Percentiles rank a stretch among this genome's conserved stretches.
These are phyloP conservation scores for Epizoanthus illoricatus DNA, from an alignment of 92 coral and sea anemone species.

Conservation along the genomic window DNA sequence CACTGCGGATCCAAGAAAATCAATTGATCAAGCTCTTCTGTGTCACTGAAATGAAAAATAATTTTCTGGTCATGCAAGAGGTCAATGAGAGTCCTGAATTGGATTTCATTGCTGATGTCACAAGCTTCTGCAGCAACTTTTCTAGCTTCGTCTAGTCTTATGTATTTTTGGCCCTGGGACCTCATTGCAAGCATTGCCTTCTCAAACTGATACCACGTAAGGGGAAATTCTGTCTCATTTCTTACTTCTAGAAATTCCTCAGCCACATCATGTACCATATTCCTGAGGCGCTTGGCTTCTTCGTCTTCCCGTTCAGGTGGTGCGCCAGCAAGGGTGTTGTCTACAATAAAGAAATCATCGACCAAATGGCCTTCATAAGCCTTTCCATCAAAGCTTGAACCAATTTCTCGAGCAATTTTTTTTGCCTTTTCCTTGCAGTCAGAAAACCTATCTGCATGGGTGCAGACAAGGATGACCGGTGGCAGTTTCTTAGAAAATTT, in stretches of 20 bases:
- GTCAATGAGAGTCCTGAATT: slow-evolving; percentile 40
- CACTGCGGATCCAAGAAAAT: slow-evolving; percentile 61
- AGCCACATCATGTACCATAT: neutral
- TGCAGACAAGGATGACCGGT: neutral
- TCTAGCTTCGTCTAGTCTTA: slow-evolving; percentile 21
- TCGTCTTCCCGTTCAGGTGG: neutral
- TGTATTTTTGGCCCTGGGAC: slow-evolving; percentile 36
- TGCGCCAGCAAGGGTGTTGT: neutral
- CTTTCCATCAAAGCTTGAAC: neutral
- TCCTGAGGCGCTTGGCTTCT: neutral
- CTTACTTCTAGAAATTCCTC: neutral
- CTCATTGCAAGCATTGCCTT: slow-evolving; percentile 25
- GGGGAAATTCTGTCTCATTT: slow-evolving; percentile 21
- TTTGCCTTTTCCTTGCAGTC: neutral
- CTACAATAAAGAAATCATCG: neutral
- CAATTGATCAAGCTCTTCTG: slow-evolving; percentile 19
- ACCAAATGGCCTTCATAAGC: neutral
- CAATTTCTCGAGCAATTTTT: neutral
- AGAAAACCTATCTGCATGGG: neutral
- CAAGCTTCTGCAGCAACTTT: slow-evolving; percentile 36
- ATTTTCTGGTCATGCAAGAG: slow-evolving; percentile 58
- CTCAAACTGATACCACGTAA: slow-evolving; percentile 55
- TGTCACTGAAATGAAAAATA: slow-evolving; percentile 50
- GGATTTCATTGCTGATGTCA: slow-evolving; percentile 21
- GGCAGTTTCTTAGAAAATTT: neutral